Conservation (phyloP, 2,888 invertebrate genomes). For the Thecocarcelia acutangulata region DNA sequence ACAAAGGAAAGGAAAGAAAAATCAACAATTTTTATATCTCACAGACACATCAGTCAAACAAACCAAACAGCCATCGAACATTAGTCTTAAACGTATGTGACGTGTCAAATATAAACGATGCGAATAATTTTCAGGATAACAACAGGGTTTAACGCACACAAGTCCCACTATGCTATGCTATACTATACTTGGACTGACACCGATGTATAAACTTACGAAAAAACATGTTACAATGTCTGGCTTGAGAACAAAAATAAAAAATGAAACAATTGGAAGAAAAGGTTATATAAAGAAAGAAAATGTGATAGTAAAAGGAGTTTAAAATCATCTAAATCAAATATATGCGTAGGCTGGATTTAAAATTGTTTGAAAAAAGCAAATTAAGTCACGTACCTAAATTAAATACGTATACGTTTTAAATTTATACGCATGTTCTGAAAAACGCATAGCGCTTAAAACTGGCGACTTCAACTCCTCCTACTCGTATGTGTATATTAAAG, state of each 20-base stretch:
- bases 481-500: too few relatives aligned
- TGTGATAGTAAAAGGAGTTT: conserved; percentile 28
- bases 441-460: too few relatives aligned
- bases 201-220: conserved; percentile 16
- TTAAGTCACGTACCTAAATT: too few relatives aligned
- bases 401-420: too few relatives aligned
- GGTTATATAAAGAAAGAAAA: conserved; percentile 36
- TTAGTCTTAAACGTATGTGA: conserved; percentile 64
- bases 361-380: neutral
- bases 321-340: conserved; percentile 4
- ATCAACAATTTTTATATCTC: conserved; percentile 40
- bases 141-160: conserved; percentile 50
- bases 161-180: neutral
- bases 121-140: conserved; percentile 69
- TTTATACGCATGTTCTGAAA: too few relatives aligned
- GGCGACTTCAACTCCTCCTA: too few relatives aligned
- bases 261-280: conserved; percentile 27
- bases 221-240: conserved; percentile 37
- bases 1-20: conserved; percentile 39
- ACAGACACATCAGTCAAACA: conserved; percentile 58
- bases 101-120: conserved; percentile 68
- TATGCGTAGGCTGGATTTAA: neutral
- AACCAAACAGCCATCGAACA: conserved; percentile 44
- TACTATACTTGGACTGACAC: neutral
- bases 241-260: conserved; percentile 17